Evolutionary conservation across 2,113 vertebrate species (phyloP).

Genomic region (Dissostichus mawsoni): DNA sequence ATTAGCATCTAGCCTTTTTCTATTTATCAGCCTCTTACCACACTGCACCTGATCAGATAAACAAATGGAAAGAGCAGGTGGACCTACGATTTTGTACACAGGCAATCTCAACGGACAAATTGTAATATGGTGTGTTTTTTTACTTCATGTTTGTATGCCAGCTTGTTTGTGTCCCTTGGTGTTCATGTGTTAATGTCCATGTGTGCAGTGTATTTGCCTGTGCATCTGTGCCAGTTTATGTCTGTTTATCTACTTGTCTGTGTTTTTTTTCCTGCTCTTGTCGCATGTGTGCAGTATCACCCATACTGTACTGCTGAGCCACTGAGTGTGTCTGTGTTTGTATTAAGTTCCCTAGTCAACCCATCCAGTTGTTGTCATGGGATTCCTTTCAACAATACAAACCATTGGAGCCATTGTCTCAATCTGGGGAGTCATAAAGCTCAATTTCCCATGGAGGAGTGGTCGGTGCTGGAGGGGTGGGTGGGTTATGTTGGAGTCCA

Average conservation of each 20-base stretch:
- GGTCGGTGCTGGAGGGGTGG: constrained; percentile 15
- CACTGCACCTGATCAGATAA: neutral
- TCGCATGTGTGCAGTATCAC: neutral
- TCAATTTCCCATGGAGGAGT: constrained; percentile 74
- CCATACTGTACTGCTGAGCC: neutral
- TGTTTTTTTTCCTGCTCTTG: constrained; percentile 8
- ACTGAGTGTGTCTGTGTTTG: constrained; percentile 25
- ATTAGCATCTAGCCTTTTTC: neutral
- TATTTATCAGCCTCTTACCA: neutral
- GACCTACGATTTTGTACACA: constrained; percentile 16
- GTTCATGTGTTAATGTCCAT: constrained; percentile 24
- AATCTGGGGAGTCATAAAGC: constrained; percentile 71
- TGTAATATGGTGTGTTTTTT: constrained; percentile 3
- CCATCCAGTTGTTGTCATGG: constrained; percentile 30
- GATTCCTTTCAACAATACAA: constrained; percentile 42
- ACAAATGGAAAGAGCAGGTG: neutral
- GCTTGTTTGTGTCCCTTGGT: constrained; percentile 41
- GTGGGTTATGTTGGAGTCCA: constrained; percentile 72
- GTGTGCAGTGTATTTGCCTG: constrained; percentile 33
- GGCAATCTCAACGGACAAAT: neutral
- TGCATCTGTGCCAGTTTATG: constrained; percentile 43
- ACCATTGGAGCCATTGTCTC: constrained; percentile 62
- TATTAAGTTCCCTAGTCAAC: constrained; percentile 22
- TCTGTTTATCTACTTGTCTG: constrained; percentile 39
- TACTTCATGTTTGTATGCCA: neutral